Percentiles rank a stretch among this genome's conserved stretches.
phyloP scores from a whole-genome alignment of 2,888 invertebrate species.

The Pyrrhosoma nymphula region DNA sequence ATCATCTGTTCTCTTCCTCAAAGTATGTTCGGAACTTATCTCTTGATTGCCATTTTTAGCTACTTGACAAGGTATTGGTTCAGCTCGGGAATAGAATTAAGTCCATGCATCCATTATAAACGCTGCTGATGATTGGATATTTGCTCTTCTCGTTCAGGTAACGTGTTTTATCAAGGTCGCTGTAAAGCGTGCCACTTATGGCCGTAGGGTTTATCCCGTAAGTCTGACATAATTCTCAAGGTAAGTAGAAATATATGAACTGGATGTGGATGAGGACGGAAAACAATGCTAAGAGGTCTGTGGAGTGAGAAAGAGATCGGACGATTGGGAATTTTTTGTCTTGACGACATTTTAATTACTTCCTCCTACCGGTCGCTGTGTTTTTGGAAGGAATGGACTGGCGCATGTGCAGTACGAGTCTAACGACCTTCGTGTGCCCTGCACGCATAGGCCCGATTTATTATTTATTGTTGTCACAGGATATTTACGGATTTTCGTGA shows the following conservation, averaged over 20 bases:
- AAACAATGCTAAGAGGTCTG: background rate
- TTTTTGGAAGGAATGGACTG: background rate
- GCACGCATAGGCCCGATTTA: background rate
- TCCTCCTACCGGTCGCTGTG: background rate
- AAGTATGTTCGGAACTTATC: too few relatives aligned
- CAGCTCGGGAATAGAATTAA: too few relatives aligned
- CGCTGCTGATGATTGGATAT: background rate
- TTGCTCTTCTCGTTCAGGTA: too few relatives aligned
- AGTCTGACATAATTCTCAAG: background rate
- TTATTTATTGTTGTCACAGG: background rate
- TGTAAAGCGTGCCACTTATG: background rate
- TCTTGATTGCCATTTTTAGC: too few relatives aligned
- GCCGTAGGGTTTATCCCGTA: background rate
- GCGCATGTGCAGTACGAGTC: background rate
- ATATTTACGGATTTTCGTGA: background rate
- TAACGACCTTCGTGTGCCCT: background rate
- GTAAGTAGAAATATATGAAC: background rate
- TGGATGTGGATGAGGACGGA: background rate
- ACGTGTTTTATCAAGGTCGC: background rate
- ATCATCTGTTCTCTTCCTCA: too few relatives aligned
- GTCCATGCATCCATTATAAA: background rate
- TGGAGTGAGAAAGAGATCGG: background rate
- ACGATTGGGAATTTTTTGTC: background rate
- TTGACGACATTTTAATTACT: background rate
- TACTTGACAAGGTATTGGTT: too few relatives aligned